Conservation (phyloP, 1,140 invertebrate genomes). For the Drosophila nigromelanica region DNA sequence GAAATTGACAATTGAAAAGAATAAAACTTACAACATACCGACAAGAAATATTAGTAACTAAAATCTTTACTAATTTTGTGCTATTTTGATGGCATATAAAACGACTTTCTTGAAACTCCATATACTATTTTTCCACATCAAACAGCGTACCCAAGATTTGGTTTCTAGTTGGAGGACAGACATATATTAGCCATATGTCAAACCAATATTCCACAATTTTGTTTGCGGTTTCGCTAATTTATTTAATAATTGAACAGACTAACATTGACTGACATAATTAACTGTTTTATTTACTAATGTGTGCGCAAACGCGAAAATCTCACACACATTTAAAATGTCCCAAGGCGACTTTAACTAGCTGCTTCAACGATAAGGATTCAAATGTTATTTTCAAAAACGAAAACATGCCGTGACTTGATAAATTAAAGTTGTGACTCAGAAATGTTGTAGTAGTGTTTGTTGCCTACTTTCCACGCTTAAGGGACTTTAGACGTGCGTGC, state of each 20-base stretch:
- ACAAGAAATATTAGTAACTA: too few relatives aligned
- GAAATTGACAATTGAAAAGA: too few relatives aligned
- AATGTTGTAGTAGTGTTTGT: conserved; percentile 2
- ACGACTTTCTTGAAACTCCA: too few relatives aligned
- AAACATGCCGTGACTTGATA: neutral
- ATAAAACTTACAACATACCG: too few relatives aligned
- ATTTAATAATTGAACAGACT: neutral
- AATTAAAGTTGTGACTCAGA: conserved; percentile 8
- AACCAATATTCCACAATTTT: too few relatives aligned
- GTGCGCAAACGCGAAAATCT: neutral
- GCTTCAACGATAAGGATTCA: neutral
- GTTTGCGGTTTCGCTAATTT: too few relatives aligned
- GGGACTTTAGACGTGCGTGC: conserved; percentile 21
- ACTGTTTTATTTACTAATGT: neutral
- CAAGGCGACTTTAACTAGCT: neutral
- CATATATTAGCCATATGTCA: too few relatives aligned
- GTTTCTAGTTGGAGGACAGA: too few relatives aligned
- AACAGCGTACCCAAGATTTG: too few relatives aligned
- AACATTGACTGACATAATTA: neutral
- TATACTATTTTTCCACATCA: too few relatives aligned
- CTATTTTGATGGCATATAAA: too few relatives aligned
- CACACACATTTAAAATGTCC: conserved; percentile 34
- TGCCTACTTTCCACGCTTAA: conserved; percentile 1
- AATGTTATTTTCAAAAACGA: neutral
- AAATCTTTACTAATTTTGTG: too few relatives aligned